A percentile compares a stretch with the other conserved stretches of the same genome.
These are phyloP conservation scores for Ascidia mentula DNA, from an alignment of 23 tunicate genomes.

Conservation along the genomic window DNA sequence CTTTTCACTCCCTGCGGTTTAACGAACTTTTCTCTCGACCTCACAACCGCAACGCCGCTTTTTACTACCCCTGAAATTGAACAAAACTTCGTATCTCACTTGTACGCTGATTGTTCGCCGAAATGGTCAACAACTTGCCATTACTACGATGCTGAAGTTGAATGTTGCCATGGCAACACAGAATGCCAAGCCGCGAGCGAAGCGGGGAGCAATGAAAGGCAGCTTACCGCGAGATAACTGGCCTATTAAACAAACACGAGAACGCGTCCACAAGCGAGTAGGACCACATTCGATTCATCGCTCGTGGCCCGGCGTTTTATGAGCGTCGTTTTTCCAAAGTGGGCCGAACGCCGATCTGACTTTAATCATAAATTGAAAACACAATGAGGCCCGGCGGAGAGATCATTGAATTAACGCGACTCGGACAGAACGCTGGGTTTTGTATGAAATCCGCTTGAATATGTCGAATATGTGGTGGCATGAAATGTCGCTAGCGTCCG, in stretches of 20 bases:
- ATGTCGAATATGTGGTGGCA: neutral
- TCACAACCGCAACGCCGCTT: neutral
- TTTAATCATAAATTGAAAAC: constrained; percentile 3
- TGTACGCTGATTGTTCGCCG: too few relatives aligned
- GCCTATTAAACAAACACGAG: constrained; percentile 29
- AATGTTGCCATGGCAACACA: constrained; percentile 23
- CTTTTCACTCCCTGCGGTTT: constrained; percentile 4
- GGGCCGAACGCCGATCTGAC: neutral
- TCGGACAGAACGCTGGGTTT: neutral
- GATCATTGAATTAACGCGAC: neutral
- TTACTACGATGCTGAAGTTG: constrained; percentile 20
- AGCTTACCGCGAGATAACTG: constrained; percentile 19
- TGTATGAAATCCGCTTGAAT: neutral
- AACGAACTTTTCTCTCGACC: neutral
- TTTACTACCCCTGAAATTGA: too few relatives aligned
- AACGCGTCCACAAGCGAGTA: constrained; percentile 11
- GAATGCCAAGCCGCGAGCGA: constrained; percentile 31
- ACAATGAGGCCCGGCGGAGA: neutral
- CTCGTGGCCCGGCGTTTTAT: neutral
- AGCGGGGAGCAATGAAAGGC: constrained; percentile 25
- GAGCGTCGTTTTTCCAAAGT: constrained; percentile 1
- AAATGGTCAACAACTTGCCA: too few relatives aligned
- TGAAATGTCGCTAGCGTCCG: neutral
- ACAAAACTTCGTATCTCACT: too few relatives aligned
- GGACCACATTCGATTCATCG: neutral